Evolutionary conservation across 2,113 vertebrate genomes (phyloP), one percentile per base, ranked within the genome.

Genomic region (Salvelinus fontinalis): DNA sequence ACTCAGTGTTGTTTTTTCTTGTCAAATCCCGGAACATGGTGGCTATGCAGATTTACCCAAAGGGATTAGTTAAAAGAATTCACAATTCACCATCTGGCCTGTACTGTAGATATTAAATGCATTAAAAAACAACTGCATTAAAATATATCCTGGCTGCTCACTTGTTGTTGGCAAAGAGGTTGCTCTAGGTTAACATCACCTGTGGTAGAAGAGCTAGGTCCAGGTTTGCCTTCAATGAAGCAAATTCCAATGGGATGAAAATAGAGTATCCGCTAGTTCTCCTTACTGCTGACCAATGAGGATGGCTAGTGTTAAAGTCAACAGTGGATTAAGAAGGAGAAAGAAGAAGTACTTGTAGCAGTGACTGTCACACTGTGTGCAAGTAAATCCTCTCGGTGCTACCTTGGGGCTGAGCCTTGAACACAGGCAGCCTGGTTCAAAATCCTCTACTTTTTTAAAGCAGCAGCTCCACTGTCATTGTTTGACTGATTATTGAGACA

Each of bases 31-130:
- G 14, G 65, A 22, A 67, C 65, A 29, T 22, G 26, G 26, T 29
- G 77, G 73, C 75, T 75, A 67, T 70, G 81, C 70, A 78, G 73
- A 82, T 84, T 69, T 78, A 27, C 29, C 18, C 62, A 14, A n/a
- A 57, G 5, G 72, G 74, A 84, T 84, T 82, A 82, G 67, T 74
- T 24, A 12, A 24, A 65, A 76, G 77, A 81, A 67, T 83, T 71
- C 65, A 24, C 73, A 24, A 60, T 74, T 66, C 84, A 74, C 60
- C 71, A 79, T 76, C 80, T 79, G 51, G 74, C 9, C 69, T 18
- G 65, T 67, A 16, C 66, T 22, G 26, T 67, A 54, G 73, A 75
- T 48, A 72, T 74, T 54, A 79, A 74, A 60, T 22, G n/a, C 70
- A 76, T 44, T 11, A 54, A 51, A 51, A 51, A 49, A 49, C 48